A percentile compares a stretch with the other conserved stretches of the same genome.
These are phyloP conservation scores for Hydractinia echinata DNA, from an alignment of 30 jellyfish, hydroid and myxozoan genomes.

Conservation along the genomic window DNA sequence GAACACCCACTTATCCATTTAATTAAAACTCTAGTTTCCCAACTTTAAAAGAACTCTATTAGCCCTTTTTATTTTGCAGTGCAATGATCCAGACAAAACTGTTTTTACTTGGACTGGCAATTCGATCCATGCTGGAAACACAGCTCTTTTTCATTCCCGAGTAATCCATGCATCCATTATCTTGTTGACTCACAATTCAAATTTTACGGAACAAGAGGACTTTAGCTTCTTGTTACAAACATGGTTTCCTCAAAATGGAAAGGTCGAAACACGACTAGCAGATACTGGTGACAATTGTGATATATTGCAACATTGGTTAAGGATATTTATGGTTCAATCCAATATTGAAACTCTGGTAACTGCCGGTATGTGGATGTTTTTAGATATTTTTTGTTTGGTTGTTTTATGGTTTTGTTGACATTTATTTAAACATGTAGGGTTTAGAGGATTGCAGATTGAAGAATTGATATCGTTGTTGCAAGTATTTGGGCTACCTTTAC, in stretches of 20 bases:
- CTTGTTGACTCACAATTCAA: slow-evolving; percentile 44
- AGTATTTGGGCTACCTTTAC: slow-evolving; percentile 76
- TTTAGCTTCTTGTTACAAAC: slow-evolving; percentile 45
- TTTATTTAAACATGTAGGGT: slow-evolving; percentile 36
- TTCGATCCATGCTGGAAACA: slow-evolving; percentile 48
- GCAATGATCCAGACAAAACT: slow-evolving; percentile 57
- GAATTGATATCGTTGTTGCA: slow-evolving; percentile 79
- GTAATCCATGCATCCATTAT: slow-evolving; percentile 79
- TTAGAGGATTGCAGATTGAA: slow-evolving; percentile 46
- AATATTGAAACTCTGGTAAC: slow-evolving; percentile 54
- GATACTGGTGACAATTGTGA: slow-evolving; percentile 81
- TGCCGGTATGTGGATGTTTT: slow-evolving; percentile 49
- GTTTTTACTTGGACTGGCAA: slow-evolving; percentile 63
- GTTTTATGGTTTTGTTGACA: neutral
- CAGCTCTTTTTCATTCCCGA: slow-evolving; percentile 59
- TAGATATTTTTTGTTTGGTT: neutral
- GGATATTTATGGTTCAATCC: slow-evolving; percentile 76
- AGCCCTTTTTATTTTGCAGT: slow-evolving; percentile 27
- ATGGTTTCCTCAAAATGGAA: slow-evolving; percentile 74
- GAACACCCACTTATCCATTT: no score
- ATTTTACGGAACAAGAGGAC: slow-evolving; percentile 17
- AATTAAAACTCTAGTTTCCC: no score
- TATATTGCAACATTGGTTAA: slow-evolving; percentile 68
- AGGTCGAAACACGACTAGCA: slow-evolving; percentile 53
- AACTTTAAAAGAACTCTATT: no score